Conservation (phyloP, 2,888 invertebrate genomes). For the Drepanosiphum platanoidis region DNA sequence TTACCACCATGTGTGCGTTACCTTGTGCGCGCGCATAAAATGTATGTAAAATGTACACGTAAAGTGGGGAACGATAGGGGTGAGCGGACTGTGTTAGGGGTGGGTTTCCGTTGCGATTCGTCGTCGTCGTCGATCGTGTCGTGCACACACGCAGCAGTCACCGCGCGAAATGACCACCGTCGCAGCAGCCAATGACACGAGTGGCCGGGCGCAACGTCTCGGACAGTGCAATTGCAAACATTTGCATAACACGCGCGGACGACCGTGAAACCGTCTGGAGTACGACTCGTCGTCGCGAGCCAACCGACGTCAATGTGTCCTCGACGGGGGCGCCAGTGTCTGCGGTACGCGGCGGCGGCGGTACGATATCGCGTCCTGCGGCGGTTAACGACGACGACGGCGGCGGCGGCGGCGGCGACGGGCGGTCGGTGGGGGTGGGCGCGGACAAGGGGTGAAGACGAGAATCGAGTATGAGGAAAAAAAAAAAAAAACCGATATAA, state of each 20-base stretch:
- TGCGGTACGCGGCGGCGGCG: background rate
- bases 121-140: background rate
- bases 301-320: conserved; percentile 4
- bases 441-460: background rate
- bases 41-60: no score
- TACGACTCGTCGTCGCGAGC: background rate
- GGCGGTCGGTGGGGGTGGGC: background rate
- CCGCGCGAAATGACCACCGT: conserved; percentile 17
- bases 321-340: conserved; percentile 9
- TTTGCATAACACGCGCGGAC: conserved; percentile 16
- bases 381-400: background rate
- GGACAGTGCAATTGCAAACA: conserved; percentile 20
- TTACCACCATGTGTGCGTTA: background rate
- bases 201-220: conserved; percentile 10
- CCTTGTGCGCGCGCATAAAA: no score
- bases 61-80: background rate
- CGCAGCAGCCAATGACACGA: conserved; percentile 22
- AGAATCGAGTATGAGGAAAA: background rate
- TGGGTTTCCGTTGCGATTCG: background rate
- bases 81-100: background rate
- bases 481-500: background rate
- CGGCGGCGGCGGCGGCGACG: background rate
- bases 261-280: conserved; percentile 30
- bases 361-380: conserved; percentile 4
- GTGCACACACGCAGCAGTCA: background rate